phyloP scores from a whole-genome alignment of 1,140 invertebrate species.

The Aphaenogaster rudis region DNA sequence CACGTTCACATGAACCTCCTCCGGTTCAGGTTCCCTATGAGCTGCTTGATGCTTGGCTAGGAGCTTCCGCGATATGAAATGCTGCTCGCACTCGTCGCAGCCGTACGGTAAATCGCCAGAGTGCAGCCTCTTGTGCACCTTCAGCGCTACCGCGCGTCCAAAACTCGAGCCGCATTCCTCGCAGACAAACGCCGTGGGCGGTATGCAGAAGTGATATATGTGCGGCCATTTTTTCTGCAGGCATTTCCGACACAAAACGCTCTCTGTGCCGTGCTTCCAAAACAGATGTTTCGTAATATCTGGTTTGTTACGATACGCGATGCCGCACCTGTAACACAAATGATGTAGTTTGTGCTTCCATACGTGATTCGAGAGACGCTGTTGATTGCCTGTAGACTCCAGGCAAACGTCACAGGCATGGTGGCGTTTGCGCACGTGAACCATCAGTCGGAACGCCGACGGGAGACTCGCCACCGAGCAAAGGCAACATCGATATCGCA shows the following conservation, averaged over 20 bases:
- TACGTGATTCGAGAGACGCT: conserved; percentile 93
- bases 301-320: conserved; percentile 94
- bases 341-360: conserved; percentile 96
- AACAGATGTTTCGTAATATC: conserved; percentile 95
- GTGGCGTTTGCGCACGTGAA: conserved; percentile 93
- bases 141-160: conserved; percentile 91
- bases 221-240: conserved; percentile 96
- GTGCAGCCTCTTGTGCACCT: conserved; percentile 94
- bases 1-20: neutral
- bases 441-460: conserved; percentile 94
- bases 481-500: conserved; percentile 91
- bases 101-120: conserved; percentile 90
- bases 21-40: conserved; percentile 85
- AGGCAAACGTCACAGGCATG: conserved; percentile 95
- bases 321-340: conserved; percentile 94
- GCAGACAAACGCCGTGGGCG: conserved; percentile 92
- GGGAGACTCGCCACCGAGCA: conserved; percentile 91
- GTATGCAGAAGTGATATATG: conserved; percentile 95
- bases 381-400: conserved; percentile 92
- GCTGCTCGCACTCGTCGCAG: conserved; percentile 91
- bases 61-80: conserved; percentile 94
- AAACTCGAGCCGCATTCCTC: conserved; percentile 93
- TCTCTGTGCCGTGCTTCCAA: conserved; percentile 96
- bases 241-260: conserved; percentile 94
- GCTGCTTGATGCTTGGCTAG: conserved; percentile 90